These are phyloP conservation scores for Apotomis capreana DNA, from an alignment of 2,888 invertebrate species.

Conservation along the genomic window DNA sequence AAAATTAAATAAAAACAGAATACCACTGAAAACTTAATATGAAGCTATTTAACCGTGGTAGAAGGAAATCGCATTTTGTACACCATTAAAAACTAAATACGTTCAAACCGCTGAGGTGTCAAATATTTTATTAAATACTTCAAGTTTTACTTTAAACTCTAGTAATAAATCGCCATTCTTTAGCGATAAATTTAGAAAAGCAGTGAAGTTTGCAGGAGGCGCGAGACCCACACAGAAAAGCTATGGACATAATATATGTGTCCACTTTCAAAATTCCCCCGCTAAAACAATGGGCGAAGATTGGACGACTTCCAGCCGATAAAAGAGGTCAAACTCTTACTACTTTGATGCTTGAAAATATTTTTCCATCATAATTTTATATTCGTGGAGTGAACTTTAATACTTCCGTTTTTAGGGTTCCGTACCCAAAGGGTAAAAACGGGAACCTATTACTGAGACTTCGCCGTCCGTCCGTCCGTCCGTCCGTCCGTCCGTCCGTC, in stretches of 20 bases:
- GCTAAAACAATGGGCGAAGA: constrained; percentile 65
- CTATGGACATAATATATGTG: constrained; percentile 44
- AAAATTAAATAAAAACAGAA: too few relatives aligned
- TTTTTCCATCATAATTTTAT: constrained; percentile 43
- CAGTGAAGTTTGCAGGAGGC: constrained; percentile 26
- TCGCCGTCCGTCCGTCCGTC: too few relatives aligned
- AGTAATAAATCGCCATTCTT: not conserved
- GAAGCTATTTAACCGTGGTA: too few relatives aligned
- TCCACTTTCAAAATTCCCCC: constrained; percentile 55
- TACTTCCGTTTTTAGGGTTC: not conserved
- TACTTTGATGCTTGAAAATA: constrained; percentile 54
- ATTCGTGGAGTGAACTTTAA: not conserved
- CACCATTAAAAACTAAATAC: too few relatives aligned
- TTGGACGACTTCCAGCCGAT: constrained; percentile 74
- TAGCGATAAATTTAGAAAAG: constrained; percentile 10
- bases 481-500: too few relatives aligned
- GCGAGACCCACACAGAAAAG: constrained; percentile 18
- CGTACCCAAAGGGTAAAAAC: too few relatives aligned
- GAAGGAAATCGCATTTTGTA: too few relatives aligned
- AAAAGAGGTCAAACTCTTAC: constrained; percentile 70
- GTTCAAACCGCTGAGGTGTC: too few relatives aligned
- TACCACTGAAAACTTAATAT: too few relatives aligned
- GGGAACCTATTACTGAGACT: too few relatives aligned
- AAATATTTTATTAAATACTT: not conserved
- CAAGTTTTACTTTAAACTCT: not conserved